Percentiles rank a stretch among this genome's conserved stretches.
phyloP scores from a whole-genome alignment of 2,797 vertebrate species.

The Neosilurus mollespiculum region DNA sequence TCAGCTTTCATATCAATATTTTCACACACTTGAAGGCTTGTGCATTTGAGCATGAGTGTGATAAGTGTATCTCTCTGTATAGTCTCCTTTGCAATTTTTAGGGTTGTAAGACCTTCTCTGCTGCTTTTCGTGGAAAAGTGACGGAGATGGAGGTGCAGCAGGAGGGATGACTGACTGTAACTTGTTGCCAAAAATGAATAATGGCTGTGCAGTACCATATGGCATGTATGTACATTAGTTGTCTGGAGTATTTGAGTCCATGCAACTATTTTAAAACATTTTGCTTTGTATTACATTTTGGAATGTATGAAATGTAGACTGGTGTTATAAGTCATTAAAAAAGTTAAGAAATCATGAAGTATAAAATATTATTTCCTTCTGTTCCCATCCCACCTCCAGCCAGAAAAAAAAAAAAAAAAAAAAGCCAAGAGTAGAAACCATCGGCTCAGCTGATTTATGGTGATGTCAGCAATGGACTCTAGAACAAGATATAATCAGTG shows the following conservation, averaged over 20 bases:
- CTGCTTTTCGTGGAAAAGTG: not conserved
- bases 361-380: not conserved
- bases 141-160: not conserved
- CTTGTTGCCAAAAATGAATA: constrained; percentile 1
- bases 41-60: not conserved
- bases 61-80: not conserved
- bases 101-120: not conserved
- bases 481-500: not conserved
- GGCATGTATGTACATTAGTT: not conserved
- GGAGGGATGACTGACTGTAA: not conserved
- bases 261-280: not conserved
- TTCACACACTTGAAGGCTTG: not conserved
- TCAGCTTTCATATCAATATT: not conserved
- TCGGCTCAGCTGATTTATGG: not conserved
- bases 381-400: not conserved
- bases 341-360: not conserved
- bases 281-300: not conserved
- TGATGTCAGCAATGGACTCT: not conserved
- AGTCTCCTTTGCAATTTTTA: not conserved
- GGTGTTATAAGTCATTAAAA: not conserved
- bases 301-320: not conserved
- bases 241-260: not conserved
- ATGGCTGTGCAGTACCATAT: not conserved
- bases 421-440: not conserved
- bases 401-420: not conserved